Percentiles rank a stretch among this genome's conserved stretches.
Evolutionary conservation across 2,888 invertebrate species (phyloP).

Genomic region (Cremastinae sp.): DNA sequence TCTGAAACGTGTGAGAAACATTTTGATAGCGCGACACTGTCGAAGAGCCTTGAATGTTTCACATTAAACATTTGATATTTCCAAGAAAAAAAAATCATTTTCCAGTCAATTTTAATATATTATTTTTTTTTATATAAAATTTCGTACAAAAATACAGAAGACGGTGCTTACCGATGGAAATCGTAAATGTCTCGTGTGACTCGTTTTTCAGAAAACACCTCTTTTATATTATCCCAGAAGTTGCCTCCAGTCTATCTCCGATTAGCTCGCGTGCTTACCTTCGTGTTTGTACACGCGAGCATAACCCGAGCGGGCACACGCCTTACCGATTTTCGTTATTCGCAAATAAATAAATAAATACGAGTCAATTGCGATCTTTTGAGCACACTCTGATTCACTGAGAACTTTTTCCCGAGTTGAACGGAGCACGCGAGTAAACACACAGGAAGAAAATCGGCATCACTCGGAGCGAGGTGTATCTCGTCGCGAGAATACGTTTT

Average conservation of each 20-base stretch:
- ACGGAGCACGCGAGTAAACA: no score
- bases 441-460: conserved; percentile 1
- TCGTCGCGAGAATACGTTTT: conserved; percentile 16
- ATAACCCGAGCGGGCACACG: conserved; percentile 35
- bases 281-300: conserved; percentile 37
- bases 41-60: conserved; percentile 21
- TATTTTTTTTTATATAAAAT: background rate
- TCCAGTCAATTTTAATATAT: background rate
- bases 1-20: conserved; percentile 3
- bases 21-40: conserved; percentile 7
- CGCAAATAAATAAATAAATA: conserved; percentile 4
- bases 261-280: conserved; percentile 32
- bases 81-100: background rate
- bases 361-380: conserved; percentile 9
- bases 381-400: background rate
- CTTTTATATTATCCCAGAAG: conserved; percentile 22
- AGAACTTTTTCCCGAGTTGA: background rate
- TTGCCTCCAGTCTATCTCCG: conserved; percentile 30
- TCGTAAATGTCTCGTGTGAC: conserved; percentile 17
- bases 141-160: no score
- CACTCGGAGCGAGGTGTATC: background rate
- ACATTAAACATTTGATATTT: background rate
- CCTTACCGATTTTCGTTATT: conserved; percentile 1
- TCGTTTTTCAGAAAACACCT: conserved; percentile 5
- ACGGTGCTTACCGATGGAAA: conserved; percentile 34